These are phyloP conservation scores for Murina feae DNA, from an alignment of 2,113 vertebrate genomes.

Conservation along the genomic window DNA sequence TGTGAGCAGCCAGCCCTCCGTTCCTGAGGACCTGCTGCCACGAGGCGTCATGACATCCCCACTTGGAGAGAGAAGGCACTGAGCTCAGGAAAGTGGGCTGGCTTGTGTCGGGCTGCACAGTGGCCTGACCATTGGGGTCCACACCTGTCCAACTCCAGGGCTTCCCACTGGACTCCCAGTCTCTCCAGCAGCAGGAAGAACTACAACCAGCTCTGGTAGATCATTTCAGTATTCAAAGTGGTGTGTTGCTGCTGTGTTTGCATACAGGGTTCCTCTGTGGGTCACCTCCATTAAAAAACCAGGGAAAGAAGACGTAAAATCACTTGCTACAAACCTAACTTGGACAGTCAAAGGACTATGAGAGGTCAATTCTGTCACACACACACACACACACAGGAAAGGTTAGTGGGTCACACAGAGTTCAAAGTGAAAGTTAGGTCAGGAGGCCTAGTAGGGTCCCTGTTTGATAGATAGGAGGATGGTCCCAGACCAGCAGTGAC, in stretches of 20 bases:
- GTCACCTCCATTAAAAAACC: not conserved
- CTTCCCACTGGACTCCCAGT: not conserved
- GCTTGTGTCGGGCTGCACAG: accelerated
- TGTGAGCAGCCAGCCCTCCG: no score
- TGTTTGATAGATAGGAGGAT: accelerated
- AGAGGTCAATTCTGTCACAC: no score
- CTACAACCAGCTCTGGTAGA: not conserved
- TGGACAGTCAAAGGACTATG: not conserved
- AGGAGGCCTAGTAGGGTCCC: not conserved
- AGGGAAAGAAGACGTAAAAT: not conserved
- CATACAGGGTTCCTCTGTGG: not conserved
- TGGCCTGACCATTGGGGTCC: accelerated
- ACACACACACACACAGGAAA: not conserved
- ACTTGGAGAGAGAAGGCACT: not conserved
- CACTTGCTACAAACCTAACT: not conserved
- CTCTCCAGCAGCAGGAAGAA: no score
- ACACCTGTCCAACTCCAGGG: not conserved
- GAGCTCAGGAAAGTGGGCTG: not conserved
- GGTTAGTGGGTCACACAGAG: no score
- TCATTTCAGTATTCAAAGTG: no score
- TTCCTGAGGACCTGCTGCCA: not conserved
- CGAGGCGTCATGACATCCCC: accelerated
- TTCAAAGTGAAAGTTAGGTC: not conserved
- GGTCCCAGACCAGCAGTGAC: not conserved
- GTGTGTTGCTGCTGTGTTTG: not conserved